Evolutionary conservation across 2,888 invertebrate genomes (phyloP).

Genomic region (Diarsia dahlii): DNA sequence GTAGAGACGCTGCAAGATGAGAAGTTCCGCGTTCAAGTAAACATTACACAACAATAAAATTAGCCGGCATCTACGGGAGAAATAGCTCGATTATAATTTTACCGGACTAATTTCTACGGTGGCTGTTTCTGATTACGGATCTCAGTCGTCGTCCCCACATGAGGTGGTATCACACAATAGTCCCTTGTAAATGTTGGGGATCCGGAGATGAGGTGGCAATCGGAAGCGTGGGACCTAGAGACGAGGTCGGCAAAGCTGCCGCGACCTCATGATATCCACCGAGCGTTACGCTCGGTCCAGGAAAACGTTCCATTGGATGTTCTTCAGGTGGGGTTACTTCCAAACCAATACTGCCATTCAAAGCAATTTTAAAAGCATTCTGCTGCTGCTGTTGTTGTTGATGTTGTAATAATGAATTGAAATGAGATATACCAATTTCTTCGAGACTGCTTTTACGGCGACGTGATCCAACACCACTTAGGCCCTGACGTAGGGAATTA

Average conservation of each 20-base stretch:
- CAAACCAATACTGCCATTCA: slow-evolving; percentile 96
- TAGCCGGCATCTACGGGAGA: slow-evolving; percentile 55
- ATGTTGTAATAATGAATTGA: slow-evolving; percentile 92
- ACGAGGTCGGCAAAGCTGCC: slow-evolving; percentile 84
- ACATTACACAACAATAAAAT: slow-evolving; percentile 27
- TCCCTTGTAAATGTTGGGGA: slow-evolving; percentile 95
- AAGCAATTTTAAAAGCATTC: slow-evolving; percentile 95
- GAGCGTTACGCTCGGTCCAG: slow-evolving; percentile 76
- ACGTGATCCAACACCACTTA: slow-evolving; percentile 92
- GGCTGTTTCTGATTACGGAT: slow-evolving; percentile 94
- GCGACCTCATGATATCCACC: slow-evolving; percentile 89
- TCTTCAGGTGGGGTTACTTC: slow-evolving; percentile 94
- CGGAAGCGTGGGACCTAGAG: slow-evolving; percentile 79
- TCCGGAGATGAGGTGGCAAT: slow-evolving; percentile 86
- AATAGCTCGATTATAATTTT: slow-evolving; percentile 53
- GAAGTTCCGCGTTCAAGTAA: slow-evolving; percentile 72
- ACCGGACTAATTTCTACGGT: slow-evolving; percentile 85
- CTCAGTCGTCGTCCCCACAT: slow-evolving; percentile 97
- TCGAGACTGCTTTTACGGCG: slow-evolving; percentile 96
- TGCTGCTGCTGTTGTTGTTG: slow-evolving; percentile 91
- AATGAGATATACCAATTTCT: slow-evolving; percentile 96
- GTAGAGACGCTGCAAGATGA: slow-evolving; percentile 83
- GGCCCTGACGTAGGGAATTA: slow-evolving; percentile 95
- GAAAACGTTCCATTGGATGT: slow-evolving; percentile 89
- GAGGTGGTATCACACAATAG: slow-evolving; percentile 98